Percentiles rank a stretch among this genome's conserved stretches.
Evolutionary conservation across 2,888 invertebrate species (phyloP).

Genomic region (Hoplodrina blanda): DNA sequence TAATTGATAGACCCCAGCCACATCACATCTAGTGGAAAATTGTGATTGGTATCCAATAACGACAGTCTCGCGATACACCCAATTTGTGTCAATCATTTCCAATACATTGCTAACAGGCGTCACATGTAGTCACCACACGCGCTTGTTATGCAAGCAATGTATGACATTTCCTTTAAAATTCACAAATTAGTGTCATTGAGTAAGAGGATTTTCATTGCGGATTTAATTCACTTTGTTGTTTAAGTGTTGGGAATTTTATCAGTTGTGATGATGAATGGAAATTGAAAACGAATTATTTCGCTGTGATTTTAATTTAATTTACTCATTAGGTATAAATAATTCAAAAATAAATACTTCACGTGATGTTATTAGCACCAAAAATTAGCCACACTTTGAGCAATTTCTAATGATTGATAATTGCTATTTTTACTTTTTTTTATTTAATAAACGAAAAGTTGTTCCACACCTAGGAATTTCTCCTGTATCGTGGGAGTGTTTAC

Average conservation of each 20-base stretch:
- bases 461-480: too few relatives aligned
- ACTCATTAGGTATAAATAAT: too few relatives aligned
- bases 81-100: slow-evolving; percentile 59
- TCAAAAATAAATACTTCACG: too few relatives aligned
- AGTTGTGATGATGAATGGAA: not conserved
- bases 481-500: too few relatives aligned
- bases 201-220: not conserved
- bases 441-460: too few relatives aligned
- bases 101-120: slow-evolving; percentile 32
- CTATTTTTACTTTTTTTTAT: too few relatives aligned
- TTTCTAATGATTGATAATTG: too few relatives aligned
- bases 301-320: not conserved
- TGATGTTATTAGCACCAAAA: too few relatives aligned
- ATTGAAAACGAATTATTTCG: not conserved
- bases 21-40: slow-evolving; percentile 34
- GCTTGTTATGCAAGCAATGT: slow-evolving; percentile 45
- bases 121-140: slow-evolving; percentile 24
- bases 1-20: slow-evolving; percentile 9
- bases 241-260: not conserved
- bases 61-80: slow-evolving; percentile 42
- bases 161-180: slow-evolving; percentile 20
- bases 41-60: slow-evolving; percentile 45
- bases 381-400: too few relatives aligned
- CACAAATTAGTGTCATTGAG: not conserved
- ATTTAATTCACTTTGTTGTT: not conserved